These are phyloP conservation scores for Anguilla obscura DNA, from an alignment of 2,797 vertebrate species.

Conservation along the genomic window DNA sequence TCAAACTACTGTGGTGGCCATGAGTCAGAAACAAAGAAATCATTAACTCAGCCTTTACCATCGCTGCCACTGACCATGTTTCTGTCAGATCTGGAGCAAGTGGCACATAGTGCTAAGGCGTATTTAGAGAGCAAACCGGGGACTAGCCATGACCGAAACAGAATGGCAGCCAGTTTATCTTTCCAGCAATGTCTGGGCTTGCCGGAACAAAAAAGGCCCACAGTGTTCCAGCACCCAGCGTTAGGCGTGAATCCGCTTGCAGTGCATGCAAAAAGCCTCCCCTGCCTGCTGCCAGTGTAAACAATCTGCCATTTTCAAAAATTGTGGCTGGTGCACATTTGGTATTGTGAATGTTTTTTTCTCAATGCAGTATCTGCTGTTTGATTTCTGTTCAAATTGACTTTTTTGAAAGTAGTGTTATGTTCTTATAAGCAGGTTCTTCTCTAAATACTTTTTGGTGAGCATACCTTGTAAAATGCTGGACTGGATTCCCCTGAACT, in stretches of 20 bases:
- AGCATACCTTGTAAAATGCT: no score
- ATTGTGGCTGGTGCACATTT: neutral
- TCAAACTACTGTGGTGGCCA: neutral
- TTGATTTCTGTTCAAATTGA: neutral
- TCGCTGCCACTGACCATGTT: neutral
- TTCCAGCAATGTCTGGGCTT: neutral
- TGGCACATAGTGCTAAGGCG: neutral
- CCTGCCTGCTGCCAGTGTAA: neutral
- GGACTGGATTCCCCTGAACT: no score
- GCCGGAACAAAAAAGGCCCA: neutral
- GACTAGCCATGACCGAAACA: neutral
- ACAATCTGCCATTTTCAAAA: neutral
- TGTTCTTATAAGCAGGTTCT: neutral
- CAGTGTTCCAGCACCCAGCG: neutral
- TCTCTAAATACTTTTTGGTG: no score
- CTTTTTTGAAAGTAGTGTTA: neutral
- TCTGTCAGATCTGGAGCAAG: neutral
- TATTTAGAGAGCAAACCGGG: neutral
- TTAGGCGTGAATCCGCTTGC: neutral
- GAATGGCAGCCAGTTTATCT: neutral
- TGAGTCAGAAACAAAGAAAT: neutral
- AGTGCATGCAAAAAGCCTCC: neutral
- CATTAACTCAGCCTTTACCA: neutral
- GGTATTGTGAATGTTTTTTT: neutral
- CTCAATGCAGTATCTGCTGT: neutral